Conservation (phyloP, 2,113 vertebrate species). For the Strix aluco region DNA sequence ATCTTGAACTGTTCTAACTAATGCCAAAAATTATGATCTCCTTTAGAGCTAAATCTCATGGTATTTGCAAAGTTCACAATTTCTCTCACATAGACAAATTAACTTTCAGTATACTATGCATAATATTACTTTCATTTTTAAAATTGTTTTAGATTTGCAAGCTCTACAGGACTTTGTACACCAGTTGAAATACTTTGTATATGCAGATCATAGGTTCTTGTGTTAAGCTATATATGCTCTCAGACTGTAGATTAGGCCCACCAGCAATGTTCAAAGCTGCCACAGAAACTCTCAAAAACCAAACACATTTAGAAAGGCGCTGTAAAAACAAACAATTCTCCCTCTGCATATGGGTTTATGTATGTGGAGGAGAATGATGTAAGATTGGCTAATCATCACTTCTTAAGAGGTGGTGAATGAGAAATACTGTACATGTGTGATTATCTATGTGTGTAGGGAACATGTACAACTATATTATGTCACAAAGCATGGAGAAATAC, state of each 20-base stretch:
- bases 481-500: neutral
- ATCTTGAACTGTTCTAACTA: neutral
- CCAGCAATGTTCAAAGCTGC: neutral
- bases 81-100: neutral
- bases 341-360: neutral
- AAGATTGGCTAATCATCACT: neutral
- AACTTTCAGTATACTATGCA: neutral
- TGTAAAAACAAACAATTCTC: neutral
- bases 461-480: neutral
- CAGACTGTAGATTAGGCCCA: neutral
- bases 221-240: neutral
- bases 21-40: neutral
- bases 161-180: neutral
- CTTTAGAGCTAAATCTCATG: neutral
- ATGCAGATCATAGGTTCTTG: neutral
- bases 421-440: neutral
- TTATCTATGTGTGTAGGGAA: neutral
- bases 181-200: neutral
- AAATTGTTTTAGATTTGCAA: neutral
- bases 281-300: neutral
- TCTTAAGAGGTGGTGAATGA: neutral
- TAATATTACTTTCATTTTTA: neutral
- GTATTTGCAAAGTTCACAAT: neutral
- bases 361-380: neutral
- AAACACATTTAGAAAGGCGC: neutral